phyloP scores from a whole-genome alignment of 2,888 invertebrate species.

The Anoplius nigerrimus region DNA sequence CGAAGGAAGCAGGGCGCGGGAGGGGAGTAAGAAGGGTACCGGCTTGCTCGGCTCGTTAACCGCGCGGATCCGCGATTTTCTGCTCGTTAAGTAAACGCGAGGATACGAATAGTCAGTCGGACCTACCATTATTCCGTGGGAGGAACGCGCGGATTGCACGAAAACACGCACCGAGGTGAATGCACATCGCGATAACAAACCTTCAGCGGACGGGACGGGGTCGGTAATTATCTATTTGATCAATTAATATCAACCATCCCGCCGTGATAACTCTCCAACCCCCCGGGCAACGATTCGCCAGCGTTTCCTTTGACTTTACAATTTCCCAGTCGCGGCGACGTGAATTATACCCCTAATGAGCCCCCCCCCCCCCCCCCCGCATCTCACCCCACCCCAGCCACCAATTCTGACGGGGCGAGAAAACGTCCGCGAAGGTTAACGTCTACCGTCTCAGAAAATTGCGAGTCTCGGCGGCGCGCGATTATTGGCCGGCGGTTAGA shows the following conservation, averaged over 20 bases:
- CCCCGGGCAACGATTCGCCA: neutral
- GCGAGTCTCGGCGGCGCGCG: no score
- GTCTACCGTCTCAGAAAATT: no score
- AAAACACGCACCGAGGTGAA: slow-evolving; percentile 47
- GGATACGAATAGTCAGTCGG: slow-evolving; percentile 43
- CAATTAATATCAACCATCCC: slow-evolving; percentile 37
- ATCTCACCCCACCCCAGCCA: no score
- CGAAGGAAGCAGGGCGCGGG: neutral
- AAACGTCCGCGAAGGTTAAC: no score
- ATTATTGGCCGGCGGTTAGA: no score
- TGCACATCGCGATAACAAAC: slow-evolving; percentile 50
- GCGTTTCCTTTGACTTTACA: neutral
- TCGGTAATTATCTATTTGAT: slow-evolving; percentile 44
- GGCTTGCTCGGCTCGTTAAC: slow-evolving; percentile 35
- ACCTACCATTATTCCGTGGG: slow-evolving; percentile 42
- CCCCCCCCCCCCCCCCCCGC: no score
- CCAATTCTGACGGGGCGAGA: no score
- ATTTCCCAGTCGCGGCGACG: no score
- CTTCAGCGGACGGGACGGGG: slow-evolving; percentile 13
- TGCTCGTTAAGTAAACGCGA: slow-evolving; percentile 54
- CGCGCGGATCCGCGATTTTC: slow-evolving; percentile 46
- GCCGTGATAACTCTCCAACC: neutral
- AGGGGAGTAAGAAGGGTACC: neutral
- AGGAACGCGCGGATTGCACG: slow-evolving; percentile 41
- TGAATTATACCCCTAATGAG: no score